Conservation (phyloP, 2,113 vertebrate genomes). For the Burhinus bistriatus region DNA sequence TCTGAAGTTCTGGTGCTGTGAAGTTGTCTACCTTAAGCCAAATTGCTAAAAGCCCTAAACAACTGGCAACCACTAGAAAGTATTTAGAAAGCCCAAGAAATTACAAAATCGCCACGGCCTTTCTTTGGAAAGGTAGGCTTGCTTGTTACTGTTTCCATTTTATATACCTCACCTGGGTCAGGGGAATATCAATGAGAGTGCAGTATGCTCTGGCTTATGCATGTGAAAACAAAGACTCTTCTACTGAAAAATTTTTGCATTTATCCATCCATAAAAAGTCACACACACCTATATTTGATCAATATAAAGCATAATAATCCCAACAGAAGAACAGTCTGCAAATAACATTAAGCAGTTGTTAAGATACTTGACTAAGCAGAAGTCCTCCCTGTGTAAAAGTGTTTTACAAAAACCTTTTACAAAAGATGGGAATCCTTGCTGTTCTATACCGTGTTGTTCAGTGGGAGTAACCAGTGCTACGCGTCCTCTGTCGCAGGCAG, state of each 20-base stretch:
- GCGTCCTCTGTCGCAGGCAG: not conserved
- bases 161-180: not conserved
- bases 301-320: not conserved
- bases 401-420: not conserved
- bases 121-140: not conserved
- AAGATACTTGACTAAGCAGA: not conserved
- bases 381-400: not conserved
- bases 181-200: not conserved
- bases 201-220: not conserved
- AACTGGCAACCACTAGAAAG: not conserved
- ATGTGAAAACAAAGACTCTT: not conserved
- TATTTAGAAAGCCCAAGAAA: not conserved
- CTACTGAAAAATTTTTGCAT: not conserved
- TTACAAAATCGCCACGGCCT: not conserved
- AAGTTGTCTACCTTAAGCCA: not conserved
- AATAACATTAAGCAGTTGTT: not conserved
- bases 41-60: not conserved
- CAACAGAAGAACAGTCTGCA: fast-evolving
- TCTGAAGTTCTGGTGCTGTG: not conserved
- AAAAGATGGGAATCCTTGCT: not conserved
- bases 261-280: not conserved
- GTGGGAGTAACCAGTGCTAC: not conserved
- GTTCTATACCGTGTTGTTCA: not conserved
- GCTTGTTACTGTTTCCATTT: not conserved
- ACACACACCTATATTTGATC: not conserved